Conservation (phyloP, 1,140 invertebrate genomes). For the Cyclargus thomasi region DNA sequence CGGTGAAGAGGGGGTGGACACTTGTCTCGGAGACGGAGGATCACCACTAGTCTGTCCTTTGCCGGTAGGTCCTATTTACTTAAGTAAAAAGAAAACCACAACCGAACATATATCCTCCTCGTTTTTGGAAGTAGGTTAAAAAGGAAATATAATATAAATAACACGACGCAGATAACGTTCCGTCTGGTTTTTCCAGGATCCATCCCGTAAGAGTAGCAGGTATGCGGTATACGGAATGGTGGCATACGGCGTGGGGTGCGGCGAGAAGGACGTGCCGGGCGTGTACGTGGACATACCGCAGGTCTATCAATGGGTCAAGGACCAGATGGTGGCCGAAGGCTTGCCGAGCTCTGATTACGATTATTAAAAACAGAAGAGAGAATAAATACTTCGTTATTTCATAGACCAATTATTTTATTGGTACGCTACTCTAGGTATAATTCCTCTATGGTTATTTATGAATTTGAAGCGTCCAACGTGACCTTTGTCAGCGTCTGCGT, state of each 20-base stretch:
- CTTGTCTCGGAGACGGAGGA: conserved; percentile 26
- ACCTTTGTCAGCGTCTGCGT: no score
- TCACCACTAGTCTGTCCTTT: conserved; percentile 25
- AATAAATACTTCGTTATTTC: no score
- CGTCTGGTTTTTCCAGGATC: conserved; percentile 16
- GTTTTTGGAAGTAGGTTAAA: no score
- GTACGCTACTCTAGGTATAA: no score
- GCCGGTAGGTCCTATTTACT: background rate
- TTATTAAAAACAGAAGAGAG: background rate
- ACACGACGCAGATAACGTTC: no score
- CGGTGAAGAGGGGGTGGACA: conserved; percentile 21
- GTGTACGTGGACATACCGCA: conserved; percentile 28
- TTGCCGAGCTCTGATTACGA: background rate
- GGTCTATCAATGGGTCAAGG: conserved; percentile 21
- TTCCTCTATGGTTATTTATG: no score
- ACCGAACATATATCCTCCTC: no score
- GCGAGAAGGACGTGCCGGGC: conserved; percentile 21
- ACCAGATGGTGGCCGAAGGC: conserved; percentile 16
- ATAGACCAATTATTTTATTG: no score
- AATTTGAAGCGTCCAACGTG: no score
- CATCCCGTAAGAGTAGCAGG: background rate
- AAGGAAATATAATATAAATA: no score
- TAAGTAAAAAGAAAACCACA: background rate
- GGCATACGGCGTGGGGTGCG: conserved; percentile 22
- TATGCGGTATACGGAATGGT: conserved; percentile 25